Evolutionary conservation across 2,888 invertebrate genomes (phyloP).

Genomic region (Seira ritae): DNA sequence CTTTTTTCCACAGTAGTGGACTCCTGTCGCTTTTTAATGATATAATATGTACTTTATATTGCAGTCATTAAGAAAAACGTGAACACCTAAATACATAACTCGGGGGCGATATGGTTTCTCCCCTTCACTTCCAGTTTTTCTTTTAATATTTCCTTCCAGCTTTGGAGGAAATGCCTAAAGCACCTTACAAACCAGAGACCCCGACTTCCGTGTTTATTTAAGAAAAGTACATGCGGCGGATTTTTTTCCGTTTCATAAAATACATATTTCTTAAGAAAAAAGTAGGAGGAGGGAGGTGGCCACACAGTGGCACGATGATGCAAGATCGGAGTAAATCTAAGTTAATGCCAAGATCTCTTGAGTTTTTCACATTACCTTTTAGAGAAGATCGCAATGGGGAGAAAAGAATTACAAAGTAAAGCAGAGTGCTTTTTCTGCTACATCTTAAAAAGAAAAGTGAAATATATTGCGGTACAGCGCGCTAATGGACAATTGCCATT

Average conservation of each 20-base stretch:
- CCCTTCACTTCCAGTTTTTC: background rate
- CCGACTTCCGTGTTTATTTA: too few relatives aligned
- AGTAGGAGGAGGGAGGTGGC: conserved; percentile 15
- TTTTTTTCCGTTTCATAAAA: background rate
- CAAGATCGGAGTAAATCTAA: conserved; percentile 54
- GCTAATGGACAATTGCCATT: conserved; percentile 62
- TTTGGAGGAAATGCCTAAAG: background rate
- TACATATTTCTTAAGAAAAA: background rate
- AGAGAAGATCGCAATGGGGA: background rate
- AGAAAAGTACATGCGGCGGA: background rate
- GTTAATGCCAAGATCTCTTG: conserved; percentile 57
- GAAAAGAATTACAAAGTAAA: too few relatives aligned
- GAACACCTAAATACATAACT: background rate
- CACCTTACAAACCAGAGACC: too few relatives aligned
- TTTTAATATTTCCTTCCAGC: too few relatives aligned
- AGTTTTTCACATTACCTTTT: conserved; percentile 53
- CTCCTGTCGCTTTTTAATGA: conserved; percentile 53
- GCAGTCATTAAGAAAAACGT: background rate
- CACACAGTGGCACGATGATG: conserved; percentile 24
- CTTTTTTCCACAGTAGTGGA: conserved; percentile 18
- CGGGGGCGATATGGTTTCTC: background rate
- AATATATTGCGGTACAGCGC: conserved; percentile 52
- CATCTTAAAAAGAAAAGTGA: conserved; percentile 40
- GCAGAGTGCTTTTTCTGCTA: too few relatives aligned
- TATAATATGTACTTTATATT: background rate